Evolutionary conservation across 2,888 invertebrate genomes (phyloP).

Genomic region (Macropis europaea): DNA sequence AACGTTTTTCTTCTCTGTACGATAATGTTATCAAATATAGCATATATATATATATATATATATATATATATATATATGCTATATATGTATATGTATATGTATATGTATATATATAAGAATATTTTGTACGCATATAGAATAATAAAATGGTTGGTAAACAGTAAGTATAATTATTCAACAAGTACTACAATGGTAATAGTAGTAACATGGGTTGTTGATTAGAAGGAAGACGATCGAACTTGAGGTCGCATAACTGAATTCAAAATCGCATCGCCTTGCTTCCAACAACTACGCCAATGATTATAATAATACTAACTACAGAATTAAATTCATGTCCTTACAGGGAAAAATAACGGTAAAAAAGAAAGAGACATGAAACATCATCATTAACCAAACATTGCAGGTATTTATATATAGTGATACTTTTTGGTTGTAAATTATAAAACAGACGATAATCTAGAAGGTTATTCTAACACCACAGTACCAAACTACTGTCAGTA

Average conservation of each 20-base stretch:
- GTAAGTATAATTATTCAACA: constrained; percentile 77
- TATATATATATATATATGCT: constrained; percentile 65
- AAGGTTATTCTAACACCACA: constrained; percentile 51
- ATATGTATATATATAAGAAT: constrained; percentile 62
- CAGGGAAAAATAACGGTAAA: constrained; percentile 41
- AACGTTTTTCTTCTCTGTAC: constrained; percentile 60
- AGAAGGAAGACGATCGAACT: constrained; percentile 57
- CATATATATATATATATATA: constrained; percentile 47
- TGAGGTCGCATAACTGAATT: constrained; percentile 15
- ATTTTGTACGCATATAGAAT: constrained; percentile 72
- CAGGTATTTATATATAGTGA: constrained; percentile 55
- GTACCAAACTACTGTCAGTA: constrained; percentile 51
- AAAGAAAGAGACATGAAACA: constrained; percentile 50
- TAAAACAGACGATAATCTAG: constrained; percentile 53
- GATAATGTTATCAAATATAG: constrained; percentile 66
- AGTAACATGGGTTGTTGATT: constrained; percentile 70
- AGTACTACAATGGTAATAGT: constrained; percentile 73
- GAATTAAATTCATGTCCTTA: constrained; percentile 56
- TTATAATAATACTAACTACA: constrained; percentile 59
- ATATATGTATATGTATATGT: constrained; percentile 66
- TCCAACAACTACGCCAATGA: constrained; percentile 57
- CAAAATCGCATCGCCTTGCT: constrained; percentile 34
- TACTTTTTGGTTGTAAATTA: constrained; percentile 64
- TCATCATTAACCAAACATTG: constrained; percentile 56
- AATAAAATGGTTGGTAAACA: constrained; percentile 72